Evolutionary conservation across 2,888 invertebrate genomes (phyloP).

Genomic region (Dynastes maya): DNA sequence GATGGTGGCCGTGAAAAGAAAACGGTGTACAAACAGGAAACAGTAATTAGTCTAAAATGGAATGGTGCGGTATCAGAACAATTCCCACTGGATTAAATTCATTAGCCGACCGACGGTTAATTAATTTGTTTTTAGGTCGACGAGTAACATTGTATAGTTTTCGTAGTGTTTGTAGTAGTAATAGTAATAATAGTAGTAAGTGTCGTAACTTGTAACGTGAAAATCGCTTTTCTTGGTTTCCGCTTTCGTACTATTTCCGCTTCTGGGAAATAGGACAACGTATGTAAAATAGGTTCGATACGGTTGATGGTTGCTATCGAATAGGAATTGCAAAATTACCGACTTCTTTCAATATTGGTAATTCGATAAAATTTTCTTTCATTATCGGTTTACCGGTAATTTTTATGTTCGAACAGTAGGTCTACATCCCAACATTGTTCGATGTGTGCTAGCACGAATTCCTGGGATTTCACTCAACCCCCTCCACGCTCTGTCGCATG

Average conservation of each 20-base stretch:
- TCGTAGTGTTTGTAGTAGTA: too few species aligned
- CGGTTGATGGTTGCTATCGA: too few species aligned
- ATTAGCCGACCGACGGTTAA: constrained; percentile 26
- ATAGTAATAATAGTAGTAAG: not conserved
- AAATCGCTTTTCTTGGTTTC: constrained; percentile 19
- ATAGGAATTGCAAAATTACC: too few species aligned
- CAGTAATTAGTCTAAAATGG: constrained; percentile 37
- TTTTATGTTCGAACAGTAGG: too few species aligned
- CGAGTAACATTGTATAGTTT: not conserved
- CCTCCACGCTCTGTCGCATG: too few species aligned
- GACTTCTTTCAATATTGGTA: too few species aligned
- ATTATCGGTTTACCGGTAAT: too few species aligned
- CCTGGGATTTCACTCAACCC: too few species aligned
- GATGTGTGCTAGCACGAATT: too few species aligned
- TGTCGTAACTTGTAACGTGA: constrained; percentile 1
- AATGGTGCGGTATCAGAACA: constrained; percentile 36
- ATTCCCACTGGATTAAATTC: constrained; percentile 39
- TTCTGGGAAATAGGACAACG: not conserved
- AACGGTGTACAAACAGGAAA: constrained; percentile 36
- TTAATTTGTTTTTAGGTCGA: constrained; percentile 26
- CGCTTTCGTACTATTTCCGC: constrained; percentile 9
- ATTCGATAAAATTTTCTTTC: too few species aligned
- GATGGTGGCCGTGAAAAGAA: constrained; percentile 9
- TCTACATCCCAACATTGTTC: too few species aligned
- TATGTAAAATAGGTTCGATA: not conserved